A percentile compares a stretch with the other conserved stretches of the same genome.
These are phyloP conservation scores for Frankliniella intonsa DNA, from an alignment of 2,888 invertebrate species.

Conservation along the genomic window DNA sequence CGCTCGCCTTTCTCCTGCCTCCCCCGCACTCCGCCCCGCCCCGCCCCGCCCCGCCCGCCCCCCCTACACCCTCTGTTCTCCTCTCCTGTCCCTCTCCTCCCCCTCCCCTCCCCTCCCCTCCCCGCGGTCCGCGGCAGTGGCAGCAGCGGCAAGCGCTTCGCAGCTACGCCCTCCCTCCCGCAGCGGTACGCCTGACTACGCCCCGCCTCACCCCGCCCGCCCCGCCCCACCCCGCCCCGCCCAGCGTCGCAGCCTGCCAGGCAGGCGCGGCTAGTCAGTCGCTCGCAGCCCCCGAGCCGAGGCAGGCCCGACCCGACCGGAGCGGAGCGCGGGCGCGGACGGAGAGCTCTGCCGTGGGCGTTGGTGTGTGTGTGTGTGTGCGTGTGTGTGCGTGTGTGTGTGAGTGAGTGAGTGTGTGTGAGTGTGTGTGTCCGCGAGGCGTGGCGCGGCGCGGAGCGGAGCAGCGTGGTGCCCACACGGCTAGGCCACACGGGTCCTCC, in stretches of 20 bases:
- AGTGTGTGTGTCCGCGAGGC: conserved; percentile 10
- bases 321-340: not conserved
- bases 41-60: not conserved
- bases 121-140: not conserved
- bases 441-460: not conserved
- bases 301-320: not conserved
- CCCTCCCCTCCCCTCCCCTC: not conserved
- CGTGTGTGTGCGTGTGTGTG: too few species aligned
- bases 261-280: not conserved
- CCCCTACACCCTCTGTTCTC: not conserved
- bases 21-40: not conserved
- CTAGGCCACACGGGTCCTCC: not conserved
- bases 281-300: conserved; percentile 13
- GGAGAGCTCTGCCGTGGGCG: not conserved
- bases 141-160: conserved; percentile 40
- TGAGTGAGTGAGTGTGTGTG: not conserved
- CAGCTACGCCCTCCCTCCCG: conserved; percentile 52
- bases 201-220: conserved; percentile 39
- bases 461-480: not conserved
- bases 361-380: not conserved
- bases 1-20: not conserved
- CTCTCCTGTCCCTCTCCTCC: not conserved
- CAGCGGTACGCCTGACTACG: conserved; percentile 53
- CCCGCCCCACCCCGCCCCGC: conserved; percentile 46
- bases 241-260: conserved; percentile 10